Base-by-base conservation (phyloP, 1,140 invertebrate species). In the Drosophila paulistorum region DNA sequence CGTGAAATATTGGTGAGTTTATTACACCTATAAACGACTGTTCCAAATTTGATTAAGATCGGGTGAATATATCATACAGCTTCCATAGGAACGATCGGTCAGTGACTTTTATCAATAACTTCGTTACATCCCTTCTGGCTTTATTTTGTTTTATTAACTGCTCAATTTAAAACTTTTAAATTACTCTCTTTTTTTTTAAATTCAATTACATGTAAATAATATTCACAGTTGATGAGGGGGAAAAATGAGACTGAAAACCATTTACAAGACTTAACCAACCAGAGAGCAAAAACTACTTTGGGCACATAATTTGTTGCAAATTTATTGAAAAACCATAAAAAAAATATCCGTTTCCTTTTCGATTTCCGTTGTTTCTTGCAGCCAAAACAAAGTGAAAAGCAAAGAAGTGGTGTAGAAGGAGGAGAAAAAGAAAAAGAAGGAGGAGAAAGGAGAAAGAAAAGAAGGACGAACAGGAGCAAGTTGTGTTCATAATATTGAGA, bases 291-390 rank as follows among this genome's bases (percentile, higher is more conserved):
- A 35, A 33, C 42, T 14, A 26, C 23, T 30, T 26, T 33, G 45
- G 60, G 39, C 74, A 14, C 55, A 77, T 77, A 65, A 77, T 77
- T 87, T 79, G 75, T 87, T 82, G 82, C 74, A 82, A 82, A 85
- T 79, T 86, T 86, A 81, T 81, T 81, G 71, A 76, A 85, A 82
- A 87, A 54, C 64, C 68, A 79, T 82, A 79, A 87, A 67, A 67
- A 30, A 74, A 85, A 76, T 81, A 75, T 86, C 82, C 70, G 71
- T 82, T 85, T 87, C 71, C 76, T 65, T 76, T 84, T 77, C 10
- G 41, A 70, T 65, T 59, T 67, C 54, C 78, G 68, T 17, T 71
- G 62, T 68, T 63, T 61, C 82, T 81, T 85, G 68, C 77, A 74
- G 71, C 48, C 17, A 55, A 10, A 51, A 23, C 45, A 51, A 51